phyloP scores from a whole-genome alignment of 2,888 invertebrate genomes.

The Heterodera filipjevi region DNA sequence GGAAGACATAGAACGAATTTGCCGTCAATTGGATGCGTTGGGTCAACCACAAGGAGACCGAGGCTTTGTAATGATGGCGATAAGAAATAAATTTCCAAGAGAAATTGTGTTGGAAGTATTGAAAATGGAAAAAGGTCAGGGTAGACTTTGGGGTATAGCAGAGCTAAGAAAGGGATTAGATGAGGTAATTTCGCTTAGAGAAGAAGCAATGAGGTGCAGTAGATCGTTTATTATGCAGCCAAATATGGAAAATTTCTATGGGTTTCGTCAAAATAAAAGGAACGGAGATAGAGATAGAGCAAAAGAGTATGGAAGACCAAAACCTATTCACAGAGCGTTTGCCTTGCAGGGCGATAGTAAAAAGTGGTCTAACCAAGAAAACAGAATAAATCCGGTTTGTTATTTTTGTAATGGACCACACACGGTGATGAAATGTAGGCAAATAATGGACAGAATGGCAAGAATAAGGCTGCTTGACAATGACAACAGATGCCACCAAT shows the following conservation, averaged over 20 bases:
- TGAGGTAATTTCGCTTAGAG: not conserved
- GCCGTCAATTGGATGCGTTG: conserved; percentile 1
- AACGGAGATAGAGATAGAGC: no score
- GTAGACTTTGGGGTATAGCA: not conserved
- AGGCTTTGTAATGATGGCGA: conserved; percentile 1
- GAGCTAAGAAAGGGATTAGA: conserved; percentile 4
- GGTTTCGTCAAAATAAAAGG: no score
- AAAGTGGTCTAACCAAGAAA: no score
- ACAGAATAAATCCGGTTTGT: no score
- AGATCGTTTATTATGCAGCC: no score
- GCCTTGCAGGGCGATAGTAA: no score
- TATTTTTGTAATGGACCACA: conserved; percentile 3
- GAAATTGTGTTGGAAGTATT: not conserved
- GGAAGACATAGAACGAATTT: conserved; percentile 1
- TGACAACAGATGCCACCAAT: not conserved
- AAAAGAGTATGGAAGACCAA: no score
- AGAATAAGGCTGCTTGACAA: not conserved
- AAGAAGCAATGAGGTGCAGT: not conserved
- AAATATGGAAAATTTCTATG: no score
- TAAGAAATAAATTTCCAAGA: not conserved
- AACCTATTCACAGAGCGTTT: no score
- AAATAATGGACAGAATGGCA: not conserved
- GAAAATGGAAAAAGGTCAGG: not conserved
- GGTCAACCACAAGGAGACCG: not conserved
- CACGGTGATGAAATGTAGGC: not conserved